Base-by-base conservation (phyloP, 2,113 vertebrate species). In the Chaenocephalus aceratus region DNA sequence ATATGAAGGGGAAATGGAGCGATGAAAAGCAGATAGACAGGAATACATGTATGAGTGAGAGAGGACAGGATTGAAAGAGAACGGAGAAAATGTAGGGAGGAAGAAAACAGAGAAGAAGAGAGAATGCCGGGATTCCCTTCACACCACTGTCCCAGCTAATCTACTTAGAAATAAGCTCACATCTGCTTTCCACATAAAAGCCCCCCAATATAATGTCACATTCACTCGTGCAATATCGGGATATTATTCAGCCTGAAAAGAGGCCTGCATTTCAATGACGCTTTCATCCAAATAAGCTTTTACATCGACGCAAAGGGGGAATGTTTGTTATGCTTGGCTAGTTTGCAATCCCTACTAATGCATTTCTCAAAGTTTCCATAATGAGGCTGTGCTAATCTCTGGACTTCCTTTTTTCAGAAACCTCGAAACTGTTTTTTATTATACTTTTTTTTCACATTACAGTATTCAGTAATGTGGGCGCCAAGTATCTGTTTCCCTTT, bases 121-220 rank as follows among this genome's bases (percentile, higher is more conserved):
- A 69, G 71, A 69, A 85, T 15, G 56, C 81, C 61, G 77, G 77
- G 77, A 83, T 91, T 89, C 80, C 83, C 84, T 87, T 91, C 90
- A 91, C 87, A 88, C 81, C 75, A 77, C 77, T 84, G 87, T 82
- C 89, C 82, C 82, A 63, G 85, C 84, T 93, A 93, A 93, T 92
- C 90, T 80, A 70, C 78, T 92, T 92, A 92, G 81, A 81, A 89
- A 89, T 84, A 85, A 88, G 86, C 88, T 91, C 75, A 83, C 89
- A 87, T 90, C 82, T 80, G 86, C 85, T 87, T 79, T 79, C 74
- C 34, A 70, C 88, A 90, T 86, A 85, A 88, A 87, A 83, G 77
- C 64, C 60, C 36, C 36, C 16, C 69, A 82, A 81, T 81, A 85
- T 68, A 77, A 72, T 86, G 26, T 86, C 77, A 72, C 85, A 90